Base-by-base conservation (phyloP, 1,140 invertebrate species). In the Oedothorax gibbosus region DNA sequence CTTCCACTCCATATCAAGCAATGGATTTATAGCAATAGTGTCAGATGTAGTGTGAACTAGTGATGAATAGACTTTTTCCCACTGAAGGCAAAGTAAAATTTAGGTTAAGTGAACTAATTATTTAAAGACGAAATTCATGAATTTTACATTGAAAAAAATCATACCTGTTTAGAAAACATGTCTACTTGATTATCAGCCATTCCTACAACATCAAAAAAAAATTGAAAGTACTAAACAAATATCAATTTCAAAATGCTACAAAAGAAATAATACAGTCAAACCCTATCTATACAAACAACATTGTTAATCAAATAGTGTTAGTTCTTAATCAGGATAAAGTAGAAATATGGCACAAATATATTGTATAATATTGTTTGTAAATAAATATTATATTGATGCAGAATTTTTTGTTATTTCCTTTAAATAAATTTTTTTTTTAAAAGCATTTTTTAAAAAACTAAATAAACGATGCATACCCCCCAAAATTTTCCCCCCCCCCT, bases 1-100 rank as follows among this genome's bases (percentile, higher is more conserved):
- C 64, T 86, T 86, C 86, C 86, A 86, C 64, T 86, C 86, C 76
- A 86, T 86, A 57, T 86, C 86, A 21, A 86, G 35, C 49, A 86
- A 81, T 49, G 71, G 86, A 64, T 86, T 86, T 11, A 86, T 81
- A 54, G 56, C 56, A 21, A 85, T 79, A 12, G 51, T 64, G 14
- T 73, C 60, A 53, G 56, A 15, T 18, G 76, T 64, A 11, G 75
- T 49, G 54, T 73, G 76, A 7, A 85, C 54, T 21, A 85, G 57
- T 54, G 75, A 65, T 3, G 84, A 73, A 54, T 64, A 66, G 8
- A 76, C 60, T 71, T 80, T 73, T 50, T 85, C 84, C 84, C 84
- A 85, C 84, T 85, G 18, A 80, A 62, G n/a, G 73, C 3, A 83
- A 51, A 56, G 53, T 65, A n/a, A 51, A 49, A 71, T 66, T 72